These are phyloP conservation scores for Borostomias antarcticus DNA, from an alignment of 2,797 vertebrate species.

Conservation along the genomic window DNA sequence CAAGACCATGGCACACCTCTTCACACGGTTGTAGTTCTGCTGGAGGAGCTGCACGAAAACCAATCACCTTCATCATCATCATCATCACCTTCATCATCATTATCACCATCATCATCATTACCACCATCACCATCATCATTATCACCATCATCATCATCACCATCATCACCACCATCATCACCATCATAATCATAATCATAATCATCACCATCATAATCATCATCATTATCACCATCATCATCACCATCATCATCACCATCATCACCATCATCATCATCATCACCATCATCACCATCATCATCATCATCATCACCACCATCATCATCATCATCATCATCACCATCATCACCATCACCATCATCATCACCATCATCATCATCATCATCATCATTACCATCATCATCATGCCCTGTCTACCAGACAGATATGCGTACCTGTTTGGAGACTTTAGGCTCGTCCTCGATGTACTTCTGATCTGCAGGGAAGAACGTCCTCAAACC, in stretches of 20 bases:
- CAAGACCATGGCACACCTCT: conserved; percentile 85
- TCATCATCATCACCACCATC: background rate
- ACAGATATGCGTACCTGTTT: conserved; percentile 80
- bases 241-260: too few relatives aligned
- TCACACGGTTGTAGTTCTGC: conserved; percentile 88
- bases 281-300: background rate
- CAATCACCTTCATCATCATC: background rate
- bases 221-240: background rate
- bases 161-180: too few relatives aligned
- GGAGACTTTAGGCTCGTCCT: conserved; percentile 93
- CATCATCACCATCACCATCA: too few relatives aligned
- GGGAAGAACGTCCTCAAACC: conserved; percentile 86
- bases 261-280: background rate
- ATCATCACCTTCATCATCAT: too few relatives aligned
- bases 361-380: background rate
- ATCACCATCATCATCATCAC: background rate
- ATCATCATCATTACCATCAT: too few relatives aligned
- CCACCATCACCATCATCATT: background rate
- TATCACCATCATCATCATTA: background rate
- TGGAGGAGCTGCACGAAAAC: conserved; percentile 77
- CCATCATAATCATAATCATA: background rate
- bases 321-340: background rate
- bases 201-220: too few relatives aligned
- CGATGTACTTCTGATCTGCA: conserved; percentile 93
- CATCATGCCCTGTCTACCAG: background rate